Evolutionary conservation across 1,140 invertebrate species (phyloP).

Genomic region (Periplaneta americana): DNA sequence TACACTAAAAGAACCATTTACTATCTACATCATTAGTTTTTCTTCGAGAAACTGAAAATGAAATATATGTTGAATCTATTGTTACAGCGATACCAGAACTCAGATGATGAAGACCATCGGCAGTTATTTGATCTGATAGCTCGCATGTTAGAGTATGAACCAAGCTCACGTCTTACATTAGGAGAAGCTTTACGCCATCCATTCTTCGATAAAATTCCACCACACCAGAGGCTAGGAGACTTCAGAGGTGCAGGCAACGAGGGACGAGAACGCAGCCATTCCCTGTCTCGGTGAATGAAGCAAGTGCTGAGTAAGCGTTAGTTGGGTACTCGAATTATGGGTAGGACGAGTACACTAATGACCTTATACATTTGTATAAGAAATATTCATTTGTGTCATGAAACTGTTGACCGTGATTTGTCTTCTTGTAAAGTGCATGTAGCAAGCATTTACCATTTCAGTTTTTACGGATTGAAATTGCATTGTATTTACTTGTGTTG

Average conservation of each 20-base stretch:
- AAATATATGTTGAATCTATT: too few species aligned
- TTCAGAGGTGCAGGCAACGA: slow-evolving; percentile 42
- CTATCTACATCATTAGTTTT: too few species aligned
- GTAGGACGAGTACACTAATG: neutral
- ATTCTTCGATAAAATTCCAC: slow-evolving; percentile 84
- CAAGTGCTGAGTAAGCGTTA: neutral
- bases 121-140: slow-evolving; percentile 92
- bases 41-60: too few species aligned
- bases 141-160: slow-evolving; percentile 97
- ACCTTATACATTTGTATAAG: neutral
- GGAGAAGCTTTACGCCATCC: slow-evolving; percentile 86
- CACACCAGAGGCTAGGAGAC: slow-evolving; percentile 62
- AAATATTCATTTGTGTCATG: neutral
- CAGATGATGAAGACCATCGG: slow-evolving; percentile 84
- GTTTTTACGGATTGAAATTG: neutral
- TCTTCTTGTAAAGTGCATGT: neutral
- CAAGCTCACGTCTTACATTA: slow-evolving; percentile 80
- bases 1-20: too few species aligned
- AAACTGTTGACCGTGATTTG: neutral
- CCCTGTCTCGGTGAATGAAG: slow-evolving; percentile 48
- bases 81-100: slow-evolving; percentile 83
- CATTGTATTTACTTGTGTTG: neutral
- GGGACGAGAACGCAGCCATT: slow-evolving; percentile 52
- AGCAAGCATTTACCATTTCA: neutral
- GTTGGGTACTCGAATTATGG: neutral